Conservation (phyloP, 2,888 invertebrate species). For the Cataglyphis altisquamis region DNA sequence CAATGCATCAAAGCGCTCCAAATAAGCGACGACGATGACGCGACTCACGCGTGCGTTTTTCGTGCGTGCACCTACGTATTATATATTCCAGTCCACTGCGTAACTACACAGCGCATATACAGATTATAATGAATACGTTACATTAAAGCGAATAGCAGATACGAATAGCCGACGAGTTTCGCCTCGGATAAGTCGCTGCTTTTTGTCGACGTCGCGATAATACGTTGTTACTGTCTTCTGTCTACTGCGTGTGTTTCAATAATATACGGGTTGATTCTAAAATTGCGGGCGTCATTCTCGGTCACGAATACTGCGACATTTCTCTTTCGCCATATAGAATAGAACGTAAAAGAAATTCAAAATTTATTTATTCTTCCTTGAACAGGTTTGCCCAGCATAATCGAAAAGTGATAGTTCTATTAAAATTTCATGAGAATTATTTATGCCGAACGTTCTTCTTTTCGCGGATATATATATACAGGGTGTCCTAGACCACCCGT, state of each 20-base stretch:
- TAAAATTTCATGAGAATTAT: conserved; percentile 36
- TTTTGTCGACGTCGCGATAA: conserved; percentile 13
- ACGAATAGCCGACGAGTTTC: neutral
- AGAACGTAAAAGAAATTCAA: neutral
- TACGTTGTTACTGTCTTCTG: neutral
- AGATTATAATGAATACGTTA: conserved; percentile 56
- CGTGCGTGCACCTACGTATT: conserved; percentile 40
- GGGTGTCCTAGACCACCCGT: too few species aligned
- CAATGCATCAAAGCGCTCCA: conserved; percentile 32
- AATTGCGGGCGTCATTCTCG: conserved; percentile 5
- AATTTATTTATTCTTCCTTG: conserved; percentile 14
- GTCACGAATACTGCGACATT: neutral
- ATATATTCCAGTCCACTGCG: conserved; percentile 14
- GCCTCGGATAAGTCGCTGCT: neutral
- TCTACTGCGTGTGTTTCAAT: neutral
- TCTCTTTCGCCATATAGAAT: conserved; percentile 4
- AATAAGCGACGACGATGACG: conserved; percentile 35
- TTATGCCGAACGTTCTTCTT: neutral
- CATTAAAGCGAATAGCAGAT: conserved; percentile 1
- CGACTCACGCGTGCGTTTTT: conserved; percentile 46
- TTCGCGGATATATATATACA: neutral
- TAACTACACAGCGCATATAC: conserved; percentile 44
- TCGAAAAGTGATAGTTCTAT: neutral
- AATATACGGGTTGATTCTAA: conserved; percentile 6
- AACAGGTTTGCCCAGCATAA: conserved; percentile 16